These are phyloP conservation scores for Xenops minutus DNA, from an alignment of 2,797 vertebrate genomes.

Conservation along the genomic window DNA sequence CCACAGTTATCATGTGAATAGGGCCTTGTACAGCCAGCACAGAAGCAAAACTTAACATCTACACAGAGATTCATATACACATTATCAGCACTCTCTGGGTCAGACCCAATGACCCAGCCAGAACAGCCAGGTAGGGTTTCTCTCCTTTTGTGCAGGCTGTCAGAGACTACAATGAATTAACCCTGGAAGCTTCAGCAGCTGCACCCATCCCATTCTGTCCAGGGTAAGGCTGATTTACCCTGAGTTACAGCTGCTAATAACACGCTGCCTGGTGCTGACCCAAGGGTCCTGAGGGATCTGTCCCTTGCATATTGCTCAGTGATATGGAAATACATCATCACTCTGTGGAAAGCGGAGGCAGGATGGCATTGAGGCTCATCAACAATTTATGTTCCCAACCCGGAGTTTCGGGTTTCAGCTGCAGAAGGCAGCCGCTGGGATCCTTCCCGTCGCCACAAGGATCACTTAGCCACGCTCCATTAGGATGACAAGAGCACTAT, in stretches of 20 bases:
- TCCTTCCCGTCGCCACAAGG: constrained; percentile 31
- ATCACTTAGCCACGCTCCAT: constrained; percentile 39
- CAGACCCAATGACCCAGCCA: not conserved
- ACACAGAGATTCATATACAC: not conserved
- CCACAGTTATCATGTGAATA: not conserved
- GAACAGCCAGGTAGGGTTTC: not conserved
- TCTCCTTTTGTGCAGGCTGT: not conserved
- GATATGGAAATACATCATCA: not conserved
- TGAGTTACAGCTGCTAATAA: not conserved
- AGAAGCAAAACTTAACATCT: not conserved
- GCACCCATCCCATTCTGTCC: not conserved
- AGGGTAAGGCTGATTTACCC: not conserved
- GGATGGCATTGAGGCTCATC: constrained; percentile 6
- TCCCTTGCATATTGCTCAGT: not conserved
- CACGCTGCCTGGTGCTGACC: not conserved
- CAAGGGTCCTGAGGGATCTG: not conserved
- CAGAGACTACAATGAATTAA: not conserved
- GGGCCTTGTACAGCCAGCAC: not conserved
- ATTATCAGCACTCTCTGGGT: not conserved
- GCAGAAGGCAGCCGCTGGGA: not conserved
- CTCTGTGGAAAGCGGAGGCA: not conserved
- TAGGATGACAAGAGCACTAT: not conserved
- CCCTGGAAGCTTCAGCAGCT: not conserved
- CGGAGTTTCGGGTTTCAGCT: constrained; percentile 22
- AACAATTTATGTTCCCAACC: constrained; percentile 52